Base-by-base conservation (phyloP, 1,140 invertebrate species). In the Battus philenor region DNA sequence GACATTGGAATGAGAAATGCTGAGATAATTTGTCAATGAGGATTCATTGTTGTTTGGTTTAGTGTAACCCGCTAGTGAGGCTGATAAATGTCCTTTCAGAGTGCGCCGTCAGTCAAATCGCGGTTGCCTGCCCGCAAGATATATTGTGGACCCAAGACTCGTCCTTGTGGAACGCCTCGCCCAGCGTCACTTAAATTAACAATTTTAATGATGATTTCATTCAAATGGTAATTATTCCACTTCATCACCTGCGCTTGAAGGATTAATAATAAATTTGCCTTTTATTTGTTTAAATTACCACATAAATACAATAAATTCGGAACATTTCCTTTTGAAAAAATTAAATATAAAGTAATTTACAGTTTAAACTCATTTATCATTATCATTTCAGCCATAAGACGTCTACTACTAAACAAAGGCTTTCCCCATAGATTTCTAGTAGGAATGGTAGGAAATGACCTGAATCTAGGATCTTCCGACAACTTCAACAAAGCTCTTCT, bases 11-110 rank as follows among this genome's bases (percentile, higher is more conserved):
- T 73, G 66, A 78, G 68, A 73, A 79, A 79, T 68, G 57, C 47
- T 47, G 57, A 74, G 80, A 82, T 71, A 79, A 84, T 80, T 84
- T 80, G 78, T 80, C 77, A 80, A 84, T 84, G 74, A 80, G 72
- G 76, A 82, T 84, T 80, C 80, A 84, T 80, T 82, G 78, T 80
- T 81, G 76, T 84, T 84, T 80, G 80, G 70, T 81, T 74, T 75
- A 77, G 70, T 75, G 76, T 80, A 79, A 77, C 78, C 76, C 75
- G 65, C 69, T 77, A 75, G 74, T 77, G 77, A 82, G 70, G 62
- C 75, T 79, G 80, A 84, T 84, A 78, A 80, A 81, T 84, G 77
- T 78, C 77, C 80, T 80, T 80, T 84, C 80, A 84, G 73, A 68
- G 70, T 54, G 61, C 64, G 68, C 75, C 75, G 80, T 81, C 80